Percentiles rank a stretch among this genome's conserved stretches.
Evolutionary conservation across 53 echinoderm and acorn worm genomes (phyloP).

Genomic region (Paracentrotus lividus): DNA sequence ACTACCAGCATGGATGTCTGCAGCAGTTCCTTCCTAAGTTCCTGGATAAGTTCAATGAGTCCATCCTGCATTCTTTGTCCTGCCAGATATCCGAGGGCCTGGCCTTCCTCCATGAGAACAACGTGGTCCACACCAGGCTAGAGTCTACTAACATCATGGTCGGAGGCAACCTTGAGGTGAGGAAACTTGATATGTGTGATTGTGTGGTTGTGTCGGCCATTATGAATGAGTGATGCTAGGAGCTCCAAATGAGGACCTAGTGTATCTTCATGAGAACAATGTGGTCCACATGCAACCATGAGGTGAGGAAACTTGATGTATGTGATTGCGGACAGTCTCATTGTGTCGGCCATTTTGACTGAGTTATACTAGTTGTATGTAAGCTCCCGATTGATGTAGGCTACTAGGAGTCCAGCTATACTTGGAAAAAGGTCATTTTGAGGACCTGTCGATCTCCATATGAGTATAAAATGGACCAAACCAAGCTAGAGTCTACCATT

Average conservation of each 20-base stretch:
- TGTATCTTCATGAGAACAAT: too few species aligned
- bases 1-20: slow-evolving; percentile 87
- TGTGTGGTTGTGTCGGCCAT: neutral
- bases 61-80: slow-evolving; percentile 79
- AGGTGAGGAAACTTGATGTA: too few species aligned
- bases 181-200: neutral
- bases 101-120: slow-evolving; percentile 86
- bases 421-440: too few species aligned
- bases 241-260: too few species aligned
- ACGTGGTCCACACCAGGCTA: slow-evolving; percentile 84
- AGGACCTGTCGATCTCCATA: too few species aligned
- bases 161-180: slow-evolving; percentile 92
- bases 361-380: neutral
- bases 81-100: slow-evolving; percentile 84
- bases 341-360: neutral
- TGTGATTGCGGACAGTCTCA: too few species aligned
- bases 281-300: too few species aligned
- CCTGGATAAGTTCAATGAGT: slow-evolving; percentile 82
- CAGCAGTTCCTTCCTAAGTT: slow-evolving; percentile 84
- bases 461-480: too few species aligned
- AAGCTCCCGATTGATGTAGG: too few species aligned
- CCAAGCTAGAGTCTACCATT: too few species aligned
- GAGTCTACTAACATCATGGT: slow-evolving; percentile 87
- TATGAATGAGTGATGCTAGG: neutral
- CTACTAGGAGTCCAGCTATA: too few species aligned